Percentiles rank a stretch among this genome's conserved stretches.
Conservation (phyloP, 2,113 vertebrate species). For the Hypocryptadius cinnamomeus region DNA sequence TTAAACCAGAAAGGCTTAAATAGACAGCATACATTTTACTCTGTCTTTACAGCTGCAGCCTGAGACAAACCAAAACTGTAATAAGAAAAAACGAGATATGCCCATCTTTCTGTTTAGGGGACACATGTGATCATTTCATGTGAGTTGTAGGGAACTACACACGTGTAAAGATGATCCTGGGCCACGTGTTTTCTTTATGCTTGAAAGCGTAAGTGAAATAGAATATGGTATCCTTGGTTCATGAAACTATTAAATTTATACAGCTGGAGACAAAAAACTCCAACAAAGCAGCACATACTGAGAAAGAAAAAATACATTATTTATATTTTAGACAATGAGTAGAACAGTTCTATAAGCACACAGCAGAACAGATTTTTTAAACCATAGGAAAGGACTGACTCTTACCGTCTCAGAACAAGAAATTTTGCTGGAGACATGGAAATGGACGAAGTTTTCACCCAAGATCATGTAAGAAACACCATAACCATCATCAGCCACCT, state of each 20-base stretch:
- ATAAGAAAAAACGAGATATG: not conserved
- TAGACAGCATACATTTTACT: not conserved
- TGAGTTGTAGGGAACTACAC: not conserved
- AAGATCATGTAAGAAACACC: slow-evolving; percentile 94
- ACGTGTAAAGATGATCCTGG: not conserved
- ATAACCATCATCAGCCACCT: slow-evolving; percentile 98
- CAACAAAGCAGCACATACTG: not conserved
- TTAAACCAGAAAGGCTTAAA: not conserved
- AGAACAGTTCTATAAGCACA: not conserved
- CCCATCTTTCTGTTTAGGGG: not conserved
- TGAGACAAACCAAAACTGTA: not conserved
- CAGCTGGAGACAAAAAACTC: not conserved
- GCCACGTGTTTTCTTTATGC: not conserved
- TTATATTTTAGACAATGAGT: not conserved
- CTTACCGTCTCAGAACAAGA: slow-evolving; percentile 91
- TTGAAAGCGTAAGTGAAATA: not conserved
- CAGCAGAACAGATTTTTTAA: not conserved
- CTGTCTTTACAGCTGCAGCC: not conserved
- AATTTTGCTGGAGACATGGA: slow-evolving; percentile 94
- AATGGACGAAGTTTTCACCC: slow-evolving; percentile 86
- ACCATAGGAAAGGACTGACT: not conserved
- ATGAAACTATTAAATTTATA: not conserved
- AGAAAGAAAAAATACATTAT: not conserved
- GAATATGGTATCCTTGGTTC: not conserved
- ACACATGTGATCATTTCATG: not conserved